A percentile compares a stretch with the other conserved stretches of the same genome.
Evolutionary conservation across 2,113 vertebrate genomes (phyloP).

Genomic region (Serinus canaria): DNA sequence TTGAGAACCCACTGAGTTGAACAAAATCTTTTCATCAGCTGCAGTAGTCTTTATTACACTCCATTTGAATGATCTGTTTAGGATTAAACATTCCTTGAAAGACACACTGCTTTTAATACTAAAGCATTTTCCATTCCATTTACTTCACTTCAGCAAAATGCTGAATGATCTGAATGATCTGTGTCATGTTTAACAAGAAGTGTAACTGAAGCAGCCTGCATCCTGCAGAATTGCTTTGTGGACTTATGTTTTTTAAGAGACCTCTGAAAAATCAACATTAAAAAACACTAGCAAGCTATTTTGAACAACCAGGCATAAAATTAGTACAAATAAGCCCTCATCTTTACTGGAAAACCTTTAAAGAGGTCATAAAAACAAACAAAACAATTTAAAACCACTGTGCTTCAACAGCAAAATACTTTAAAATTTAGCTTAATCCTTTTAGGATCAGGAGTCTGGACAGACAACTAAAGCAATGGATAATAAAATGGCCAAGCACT

Average conservation of each 20-base stretch:
- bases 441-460: not conserved
- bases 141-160: not conserved
- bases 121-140: not conserved
- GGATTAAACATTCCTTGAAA: not conserved
- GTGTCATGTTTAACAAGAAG: not conserved
- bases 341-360: not conserved
- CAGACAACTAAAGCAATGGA: not conserved
- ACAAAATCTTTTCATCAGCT: slow-evolving; percentile 8
- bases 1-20: not conserved
- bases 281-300: not conserved
- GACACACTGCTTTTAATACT: not conserved
- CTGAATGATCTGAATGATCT: not conserved
- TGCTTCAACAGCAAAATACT: not conserved
- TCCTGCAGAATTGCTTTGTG: not conserved
- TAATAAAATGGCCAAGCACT: not conserved
- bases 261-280: not conserved
- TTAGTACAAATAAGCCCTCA: not conserved
- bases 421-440: not conserved
- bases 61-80: slow-evolving; percentile 1
- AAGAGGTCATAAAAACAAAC: not conserved
- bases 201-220: not conserved
- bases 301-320: not conserved
- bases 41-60: not conserved
- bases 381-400: not conserved
- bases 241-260: not conserved